Conservation (phyloP, 2,797 vertebrate genomes). For the Sciaenops ocellatus region DNA sequence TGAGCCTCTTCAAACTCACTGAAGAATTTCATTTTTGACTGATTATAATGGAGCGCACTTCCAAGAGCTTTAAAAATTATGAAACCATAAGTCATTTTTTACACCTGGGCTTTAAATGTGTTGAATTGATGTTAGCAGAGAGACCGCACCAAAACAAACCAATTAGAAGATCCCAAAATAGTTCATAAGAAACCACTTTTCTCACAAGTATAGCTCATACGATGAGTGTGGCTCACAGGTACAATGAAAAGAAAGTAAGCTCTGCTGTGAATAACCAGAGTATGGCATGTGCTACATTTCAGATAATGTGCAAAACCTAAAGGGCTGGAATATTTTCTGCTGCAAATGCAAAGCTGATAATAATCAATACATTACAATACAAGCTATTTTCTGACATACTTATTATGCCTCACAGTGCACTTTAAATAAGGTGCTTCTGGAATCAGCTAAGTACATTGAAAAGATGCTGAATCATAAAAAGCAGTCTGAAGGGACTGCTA, state of each 20-base stretch:
- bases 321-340: neutral
- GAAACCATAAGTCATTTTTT: conserved; percentile 16
- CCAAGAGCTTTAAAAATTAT: conserved; percentile 13
- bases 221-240: neutral
- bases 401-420: conserved; percentile 29
- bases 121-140: neutral
- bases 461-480: conserved; percentile 64
- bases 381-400: conserved; percentile 31
- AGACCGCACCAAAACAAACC: neutral
- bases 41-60: conserved; percentile 33
- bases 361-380: conserved; percentile 46
- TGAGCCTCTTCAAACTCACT: conserved; percentile 27
- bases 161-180: neutral
- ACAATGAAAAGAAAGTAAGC: neutral
- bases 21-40: conserved; percentile 38
- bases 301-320: conserved; percentile 24
- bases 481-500: conserved; percentile 26
- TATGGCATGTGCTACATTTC: neutral
- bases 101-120: neutral
- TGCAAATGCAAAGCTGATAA: conserved; percentile 45
- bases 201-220: neutral
- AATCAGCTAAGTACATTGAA: conserved; percentile 39
- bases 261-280: neutral
- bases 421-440: conserved; percentile 36
- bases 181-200: neutral